Evolutionary conservation across 2,113 vertebrate genomes (phyloP), one percentile per base, ranked within the genome.

Genomic region (Ahaetulla prasina): DNA sequence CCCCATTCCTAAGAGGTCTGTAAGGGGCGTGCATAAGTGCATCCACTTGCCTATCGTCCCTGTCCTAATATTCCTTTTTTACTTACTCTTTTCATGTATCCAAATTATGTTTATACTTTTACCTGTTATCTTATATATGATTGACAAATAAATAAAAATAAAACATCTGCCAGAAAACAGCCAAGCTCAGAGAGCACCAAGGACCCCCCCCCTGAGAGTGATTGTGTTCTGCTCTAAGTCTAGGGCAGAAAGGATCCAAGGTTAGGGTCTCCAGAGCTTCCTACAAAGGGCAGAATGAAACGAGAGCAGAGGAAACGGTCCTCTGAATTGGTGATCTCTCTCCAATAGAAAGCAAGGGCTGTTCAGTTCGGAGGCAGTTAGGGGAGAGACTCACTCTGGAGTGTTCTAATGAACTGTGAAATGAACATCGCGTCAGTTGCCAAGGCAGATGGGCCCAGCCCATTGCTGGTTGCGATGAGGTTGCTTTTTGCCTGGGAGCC

Each of bases 401-500:
- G 93, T 55, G 7, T 93, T 74, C 90, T 90, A 87, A 92, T 86
- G 90, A 93, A 92, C 74, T n/a, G 45, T 3, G 3, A 88, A 91
- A 92, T 91, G 25, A 93, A 93, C 47, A 20, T 57, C 49, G 25
- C 45, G 49, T 60, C 89, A 89, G 84, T 3, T 10, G 43, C 16
- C 86, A 25, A 89, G 45, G 53, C 88, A 85, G 93, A 89, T 88
- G 47, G 91, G 55, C 54, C 63, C 54, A 57, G 23, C 53, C 50
- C 43, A 53, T 88, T 20, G 49, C 50, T n/a, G 74, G 74, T 27
- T 49, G 88, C 84, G 53, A 9, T 3, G 60, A 89, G 88, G 25
- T 90, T 88, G 47, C 27, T 92, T 60, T 80, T 93, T 93, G 92
- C 92, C 91, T 94, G 91, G 68, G 91, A 96, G 93, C 91, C 20